Evolutionary conservation across 2,797 vertebrate genomes (phyloP).

Genomic region (Thunnus albacares): DNA sequence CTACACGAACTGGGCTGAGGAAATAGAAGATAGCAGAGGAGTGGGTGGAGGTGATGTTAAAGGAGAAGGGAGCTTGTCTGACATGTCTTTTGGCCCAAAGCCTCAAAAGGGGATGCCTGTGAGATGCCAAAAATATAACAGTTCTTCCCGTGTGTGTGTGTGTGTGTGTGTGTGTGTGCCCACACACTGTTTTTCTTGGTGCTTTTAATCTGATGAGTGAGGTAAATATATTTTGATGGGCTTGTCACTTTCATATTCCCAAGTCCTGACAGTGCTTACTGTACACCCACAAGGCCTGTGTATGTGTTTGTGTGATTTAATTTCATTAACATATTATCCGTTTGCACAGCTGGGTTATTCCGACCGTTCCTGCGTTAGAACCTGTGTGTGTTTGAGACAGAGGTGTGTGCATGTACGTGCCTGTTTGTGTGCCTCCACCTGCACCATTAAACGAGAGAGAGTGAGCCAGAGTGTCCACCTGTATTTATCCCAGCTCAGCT

Average conservation of each 20-base stretch:
- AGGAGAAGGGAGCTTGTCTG: neutral
- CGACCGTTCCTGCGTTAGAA: constrained; percentile 20
- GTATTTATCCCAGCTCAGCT: constrained; percentile 55
- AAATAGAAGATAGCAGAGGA: neutral
- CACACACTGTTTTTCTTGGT: constrained; percentile 7
- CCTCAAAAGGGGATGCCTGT: neutral
- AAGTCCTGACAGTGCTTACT: neutral
- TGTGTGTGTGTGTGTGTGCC: neutral
- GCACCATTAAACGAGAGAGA: constrained; percentile 11
- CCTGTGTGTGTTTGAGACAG: constrained; percentile 14
- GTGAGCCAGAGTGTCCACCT: constrained; percentile 27
- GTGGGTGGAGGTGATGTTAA: neutral
- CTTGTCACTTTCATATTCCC: constrained; percentile 26
- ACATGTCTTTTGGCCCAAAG: neutral
- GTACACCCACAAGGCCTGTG: neutral
- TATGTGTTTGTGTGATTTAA: constrained; percentile 2
- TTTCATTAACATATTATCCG: constrained; percentile 32
- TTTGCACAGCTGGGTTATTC: constrained; percentile 50
- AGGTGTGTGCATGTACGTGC: neutral
- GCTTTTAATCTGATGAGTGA: constrained; percentile 32
- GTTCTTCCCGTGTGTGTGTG: neutral
- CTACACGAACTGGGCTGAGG: neutral
- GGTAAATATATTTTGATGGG: constrained; percentile 23
- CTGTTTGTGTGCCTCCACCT: constrained; percentile 23
- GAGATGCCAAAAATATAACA: neutral